A percentile compares a stretch with the other conserved stretches of the same genome.
phyloP scores from a whole-genome alignment of 2,113 vertebrate genomes.

The Ia io region DNA sequence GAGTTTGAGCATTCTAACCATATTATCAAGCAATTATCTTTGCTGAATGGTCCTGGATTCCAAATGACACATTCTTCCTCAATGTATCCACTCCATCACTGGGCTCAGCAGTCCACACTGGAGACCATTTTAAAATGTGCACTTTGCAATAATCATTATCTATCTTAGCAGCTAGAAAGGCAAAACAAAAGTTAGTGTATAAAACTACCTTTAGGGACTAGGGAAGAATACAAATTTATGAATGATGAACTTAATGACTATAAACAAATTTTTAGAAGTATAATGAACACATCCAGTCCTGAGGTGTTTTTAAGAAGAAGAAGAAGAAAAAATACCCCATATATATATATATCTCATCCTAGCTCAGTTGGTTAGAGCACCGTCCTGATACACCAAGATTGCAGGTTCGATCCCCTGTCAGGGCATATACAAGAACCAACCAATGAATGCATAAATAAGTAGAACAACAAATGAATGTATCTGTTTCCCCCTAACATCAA shows the following conservation, averaged over 20 bases:
- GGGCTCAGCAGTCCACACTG: constrained; percentile 9
- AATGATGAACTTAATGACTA: background rate
- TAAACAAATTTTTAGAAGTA: background rate
- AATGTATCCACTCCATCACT: constrained; percentile 34
- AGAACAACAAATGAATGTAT: background rate
- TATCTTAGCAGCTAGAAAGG: constrained; percentile 68
- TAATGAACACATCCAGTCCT: background rate
- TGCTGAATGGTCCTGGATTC: constrained; percentile 43
- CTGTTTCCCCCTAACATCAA: background rate
- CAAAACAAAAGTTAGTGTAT: constrained; percentile 62
- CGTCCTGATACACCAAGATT: background rate
- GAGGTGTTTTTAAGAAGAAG: background rate
- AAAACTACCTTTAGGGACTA: constrained; percentile 17
- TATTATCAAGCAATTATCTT: constrained; percentile 12
- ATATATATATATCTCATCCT: too few relatives aligned
- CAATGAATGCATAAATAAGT: background rate
- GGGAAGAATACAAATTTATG: background rate
- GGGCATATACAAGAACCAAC: background rate
- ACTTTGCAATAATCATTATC: constrained; percentile 46
- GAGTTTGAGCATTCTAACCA: constrained; percentile 46
- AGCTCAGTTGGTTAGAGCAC: background rate
- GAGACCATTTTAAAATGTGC: constrained; percentile 33
- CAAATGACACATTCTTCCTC: constrained; percentile 42
- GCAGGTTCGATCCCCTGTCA: background rate
- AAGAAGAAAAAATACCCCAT: background rate